Conservation (phyloP, 2,113 vertebrate genomes). For the Malurus melanocephalus region DNA sequence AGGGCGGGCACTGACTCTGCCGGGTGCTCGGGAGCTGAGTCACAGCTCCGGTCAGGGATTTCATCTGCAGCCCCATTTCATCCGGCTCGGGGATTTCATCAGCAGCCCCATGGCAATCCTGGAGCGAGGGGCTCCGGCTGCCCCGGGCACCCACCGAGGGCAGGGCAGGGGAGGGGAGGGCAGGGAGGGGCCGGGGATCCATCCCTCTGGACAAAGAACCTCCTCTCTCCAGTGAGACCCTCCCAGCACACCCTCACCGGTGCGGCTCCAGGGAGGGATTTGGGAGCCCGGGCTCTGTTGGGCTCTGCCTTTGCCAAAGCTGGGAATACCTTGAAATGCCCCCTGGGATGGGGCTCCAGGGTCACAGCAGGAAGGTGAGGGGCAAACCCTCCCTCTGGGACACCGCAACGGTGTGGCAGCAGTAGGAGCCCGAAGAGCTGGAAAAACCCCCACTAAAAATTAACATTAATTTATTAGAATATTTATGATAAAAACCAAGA, state of each 20-base stretch:
- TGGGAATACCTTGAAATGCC: not conserved
- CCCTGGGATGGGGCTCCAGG: rapidly evolving
- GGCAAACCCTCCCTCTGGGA: not conserved
- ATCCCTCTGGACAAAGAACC: not conserved
- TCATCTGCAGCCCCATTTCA: not conserved
- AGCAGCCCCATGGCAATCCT: not conserved
- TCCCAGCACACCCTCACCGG: rapidly evolving
- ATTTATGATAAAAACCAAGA: slow-evolving; percentile 75
- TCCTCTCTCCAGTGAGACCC: rapidly evolving
- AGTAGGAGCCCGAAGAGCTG: not conserved
- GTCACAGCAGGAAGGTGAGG: rapidly evolving
- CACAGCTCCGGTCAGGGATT: not conserved
- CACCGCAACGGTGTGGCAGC: rapidly evolving
- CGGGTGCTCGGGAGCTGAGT: not conserved
- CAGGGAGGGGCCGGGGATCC: not conserved
- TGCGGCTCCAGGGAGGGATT: not conserved
- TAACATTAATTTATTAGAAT: slow-evolving; percentile 80
- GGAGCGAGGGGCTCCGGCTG: not conserved
- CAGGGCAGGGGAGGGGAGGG: too few species aligned
- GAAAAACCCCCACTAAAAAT: slow-evolving; percentile 65
- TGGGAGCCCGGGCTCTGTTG: rapidly evolving
- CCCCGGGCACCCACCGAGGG: not conserved
- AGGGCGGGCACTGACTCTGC: rapidly evolving
- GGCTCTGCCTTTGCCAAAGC: not conserved
- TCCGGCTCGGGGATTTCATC: not conserved